Percentiles rank a stretch among this genome's conserved stretches.
Evolutionary conservation across 2,888 invertebrate species (phyloP).

Genomic region (Terebella lapidaria): DNA sequence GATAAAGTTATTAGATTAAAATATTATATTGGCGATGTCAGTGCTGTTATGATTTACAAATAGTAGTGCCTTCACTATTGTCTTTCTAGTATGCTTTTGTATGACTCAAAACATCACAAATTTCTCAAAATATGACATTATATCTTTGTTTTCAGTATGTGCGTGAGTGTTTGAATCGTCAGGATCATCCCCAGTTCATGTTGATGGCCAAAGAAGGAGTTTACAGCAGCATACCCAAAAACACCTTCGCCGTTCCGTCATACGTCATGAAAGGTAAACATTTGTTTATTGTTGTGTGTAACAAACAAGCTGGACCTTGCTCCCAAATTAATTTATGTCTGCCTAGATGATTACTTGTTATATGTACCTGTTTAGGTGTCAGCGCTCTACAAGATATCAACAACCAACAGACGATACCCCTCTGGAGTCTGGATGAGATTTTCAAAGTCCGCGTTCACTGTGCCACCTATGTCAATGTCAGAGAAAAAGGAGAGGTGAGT

Average conservation of each 20-base stretch:
- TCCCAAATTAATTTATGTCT: neutral
- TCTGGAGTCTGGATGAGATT: slow-evolving; percentile 53
- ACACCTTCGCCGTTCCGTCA: slow-evolving; percentile 53
- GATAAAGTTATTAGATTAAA: too few species aligned
- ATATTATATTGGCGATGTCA: too few species aligned
- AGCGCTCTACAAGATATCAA: slow-evolving; percentile 43
- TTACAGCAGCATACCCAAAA: slow-evolving; percentile 50
- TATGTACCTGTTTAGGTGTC: slow-evolving; percentile 31
- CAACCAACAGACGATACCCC: slow-evolving; percentile 46
- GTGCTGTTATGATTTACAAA: too few species aligned
- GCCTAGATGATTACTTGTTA: neutral
- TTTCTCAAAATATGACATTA: too few species aligned
- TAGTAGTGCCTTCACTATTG: too few species aligned
- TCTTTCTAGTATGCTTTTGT: too few species aligned
- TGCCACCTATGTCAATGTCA: slow-evolving; percentile 58
- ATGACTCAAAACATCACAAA: too few species aligned
- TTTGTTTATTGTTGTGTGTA: neutral
- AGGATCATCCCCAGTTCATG: slow-evolving; percentile 55
- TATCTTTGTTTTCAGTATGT: slow-evolving; percentile 52
- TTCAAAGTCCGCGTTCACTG: slow-evolving; percentile 54
- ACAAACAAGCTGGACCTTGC: too few species aligned
- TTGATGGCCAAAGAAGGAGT: slow-evolving; percentile 54
- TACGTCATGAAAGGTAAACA: slow-evolving; percentile 45
- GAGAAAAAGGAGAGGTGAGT: slow-evolving; percentile 55
- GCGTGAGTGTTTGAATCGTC: slow-evolving; percentile 53